Conservation (phyloP, 2,797 vertebrate genomes). For the Loris lydekkerianus region DNA sequence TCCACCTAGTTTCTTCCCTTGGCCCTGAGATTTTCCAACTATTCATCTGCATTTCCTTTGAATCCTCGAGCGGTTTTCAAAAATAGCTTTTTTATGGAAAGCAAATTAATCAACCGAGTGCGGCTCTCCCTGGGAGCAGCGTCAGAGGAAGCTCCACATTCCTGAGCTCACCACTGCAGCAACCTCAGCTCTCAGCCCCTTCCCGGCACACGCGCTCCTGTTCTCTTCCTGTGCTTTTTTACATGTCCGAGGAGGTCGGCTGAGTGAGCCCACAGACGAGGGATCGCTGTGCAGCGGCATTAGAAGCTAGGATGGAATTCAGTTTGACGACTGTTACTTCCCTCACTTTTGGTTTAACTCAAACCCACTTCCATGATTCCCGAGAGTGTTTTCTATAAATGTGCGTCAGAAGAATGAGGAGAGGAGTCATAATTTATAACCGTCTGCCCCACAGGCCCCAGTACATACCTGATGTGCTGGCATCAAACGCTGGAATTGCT, state of each 20-base stretch:
- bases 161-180: background rate
- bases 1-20: constrained; percentile 30
- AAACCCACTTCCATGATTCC: background rate
- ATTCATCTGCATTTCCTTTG: constrained; percentile 70
- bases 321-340: background rate
- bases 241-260: background rate
- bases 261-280: background rate
- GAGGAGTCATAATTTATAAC: background rate
- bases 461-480: background rate
- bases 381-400: background rate
- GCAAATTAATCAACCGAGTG: constrained; percentile 60
- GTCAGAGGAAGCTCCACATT: background rate
- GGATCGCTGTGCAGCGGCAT: background rate
- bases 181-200: background rate
- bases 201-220: rapidly evolving
- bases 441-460: background rate
- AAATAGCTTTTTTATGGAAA: constrained; percentile 70
- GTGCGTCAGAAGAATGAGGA: background rate
- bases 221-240: background rate
- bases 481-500: background rate
- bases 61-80: constrained; percentile 68
- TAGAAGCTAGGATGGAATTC: background rate
- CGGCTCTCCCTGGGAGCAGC: background rate
- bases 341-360: background rate
- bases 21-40: background rate